Conservation (phyloP, 2,113 vertebrate species). For the Micronycteris hirsuta region DNA sequence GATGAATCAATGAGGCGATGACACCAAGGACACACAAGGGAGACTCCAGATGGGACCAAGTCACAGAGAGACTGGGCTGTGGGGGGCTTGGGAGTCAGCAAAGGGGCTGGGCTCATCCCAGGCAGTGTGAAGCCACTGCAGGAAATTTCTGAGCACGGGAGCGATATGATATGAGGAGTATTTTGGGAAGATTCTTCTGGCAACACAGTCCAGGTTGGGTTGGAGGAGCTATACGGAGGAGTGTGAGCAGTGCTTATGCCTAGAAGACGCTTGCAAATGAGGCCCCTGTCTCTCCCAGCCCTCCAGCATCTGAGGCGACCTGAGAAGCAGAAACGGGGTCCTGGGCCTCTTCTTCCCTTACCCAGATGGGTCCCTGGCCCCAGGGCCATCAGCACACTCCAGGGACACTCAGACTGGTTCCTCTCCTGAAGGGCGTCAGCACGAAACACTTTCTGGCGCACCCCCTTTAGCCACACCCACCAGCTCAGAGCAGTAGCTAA, state of each 20-base stretch:
- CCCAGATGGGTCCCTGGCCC: neutral
- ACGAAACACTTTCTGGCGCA: rapidly evolving
- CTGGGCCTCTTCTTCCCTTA: rapidly evolving
- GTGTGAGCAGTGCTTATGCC: slow-evolving; percentile 18
- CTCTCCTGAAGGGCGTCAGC: neutral
- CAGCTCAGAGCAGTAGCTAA: neutral
- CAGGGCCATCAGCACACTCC: neutral
- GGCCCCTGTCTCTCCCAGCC: neutral
- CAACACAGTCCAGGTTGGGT: slow-evolving; percentile 39
- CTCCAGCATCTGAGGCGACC: neutral
- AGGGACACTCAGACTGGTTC: too few relatives aligned
- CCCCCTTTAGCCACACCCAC: neutral
- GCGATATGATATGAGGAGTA: neutral
- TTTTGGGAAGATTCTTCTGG: slow-evolving; percentile 68
- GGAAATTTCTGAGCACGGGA: slow-evolving; percentile 18
- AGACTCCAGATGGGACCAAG: neutral
- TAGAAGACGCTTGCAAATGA: slow-evolving; percentile 25
- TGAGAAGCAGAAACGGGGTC: neutral
- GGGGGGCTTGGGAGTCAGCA: neutral
- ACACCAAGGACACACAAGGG: neutral
- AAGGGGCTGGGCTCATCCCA: neutral
- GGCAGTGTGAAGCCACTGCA: neutral
- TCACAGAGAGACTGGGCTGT: rapidly evolving
- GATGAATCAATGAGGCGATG: neutral
- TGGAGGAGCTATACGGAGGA: slow-evolving; percentile 46